Conservation (phyloP, 2,888 invertebrate species). For the Cheilosia urbana region DNA sequence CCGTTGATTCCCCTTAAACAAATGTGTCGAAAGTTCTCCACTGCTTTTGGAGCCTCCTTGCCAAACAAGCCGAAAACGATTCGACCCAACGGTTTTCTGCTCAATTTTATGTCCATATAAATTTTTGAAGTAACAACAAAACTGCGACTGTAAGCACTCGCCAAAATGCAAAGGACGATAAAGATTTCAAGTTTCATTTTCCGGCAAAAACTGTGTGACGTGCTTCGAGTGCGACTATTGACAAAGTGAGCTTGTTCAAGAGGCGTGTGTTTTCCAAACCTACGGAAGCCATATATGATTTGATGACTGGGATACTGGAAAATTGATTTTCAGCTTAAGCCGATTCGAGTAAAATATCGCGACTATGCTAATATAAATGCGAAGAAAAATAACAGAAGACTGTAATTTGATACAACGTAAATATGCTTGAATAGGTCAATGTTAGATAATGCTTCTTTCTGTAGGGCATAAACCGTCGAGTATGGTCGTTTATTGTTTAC, state of each 20-base stretch:
- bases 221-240: constrained; percentile 24
- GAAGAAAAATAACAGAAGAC: not conserved
- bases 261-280: constrained; percentile 15
- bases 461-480: too few relatives aligned
- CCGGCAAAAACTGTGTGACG: constrained; percentile 20
- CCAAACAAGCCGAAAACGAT: constrained; percentile 93
- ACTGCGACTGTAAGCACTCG: constrained; percentile 77
- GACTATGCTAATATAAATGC: not conserved
- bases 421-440: not conserved
- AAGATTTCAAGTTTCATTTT: constrained; percentile 57
- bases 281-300: constrained; percentile 58
- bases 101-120: constrained; percentile 91
- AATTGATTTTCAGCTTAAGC: constrained; percentile 63
- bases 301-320: constrained; percentile 48
- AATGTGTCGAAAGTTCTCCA: constrained; percentile 93
- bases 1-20: constrained; percentile 90
- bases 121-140: constrained; percentile 85
- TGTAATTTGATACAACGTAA: constrained; percentile 10
- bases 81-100: constrained; percentile 89
- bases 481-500: too few relatives aligned
- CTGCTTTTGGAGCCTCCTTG: constrained; percentile 92
- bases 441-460: not conserved
- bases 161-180: constrained; percentile 43
- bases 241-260: constrained; percentile 27
- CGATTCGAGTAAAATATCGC: constrained; percentile 7